These are phyloP conservation scores for Trachemys scripta DNA, from an alignment of 2,113 vertebrate genomes.

Conservation along the genomic window DNA sequence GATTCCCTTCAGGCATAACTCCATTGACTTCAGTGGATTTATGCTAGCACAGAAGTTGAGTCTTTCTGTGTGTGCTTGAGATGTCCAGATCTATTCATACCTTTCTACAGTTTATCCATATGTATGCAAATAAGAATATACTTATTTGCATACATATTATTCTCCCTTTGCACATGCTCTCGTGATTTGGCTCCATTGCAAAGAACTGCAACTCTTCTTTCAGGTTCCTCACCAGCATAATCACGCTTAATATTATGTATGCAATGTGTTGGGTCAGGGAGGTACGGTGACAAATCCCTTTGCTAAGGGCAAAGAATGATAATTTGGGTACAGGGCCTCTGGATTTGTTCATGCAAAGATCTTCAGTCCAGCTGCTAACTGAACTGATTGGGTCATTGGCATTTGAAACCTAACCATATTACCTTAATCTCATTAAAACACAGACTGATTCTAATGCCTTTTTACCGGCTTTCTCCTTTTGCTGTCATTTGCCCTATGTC, in stretches of 20 bases:
- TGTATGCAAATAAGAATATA: no score
- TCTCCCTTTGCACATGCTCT: not conserved
- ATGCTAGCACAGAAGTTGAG: not conserved
- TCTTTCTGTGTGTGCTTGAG: not conserved
- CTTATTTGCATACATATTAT: not conserved
- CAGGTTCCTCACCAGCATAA: not conserved
- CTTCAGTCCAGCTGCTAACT: slow-evolving; percentile 32
- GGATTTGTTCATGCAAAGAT: not conserved
- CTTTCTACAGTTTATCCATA: not conserved
- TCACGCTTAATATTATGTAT: accelerated
- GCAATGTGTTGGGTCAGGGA: not conserved
- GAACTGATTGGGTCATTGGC: slow-evolving; percentile 6
- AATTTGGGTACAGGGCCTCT: not conserved
- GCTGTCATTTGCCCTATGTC: not conserved
- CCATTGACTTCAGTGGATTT: not conserved
- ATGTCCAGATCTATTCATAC: not conserved
- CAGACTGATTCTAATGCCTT: not conserved
- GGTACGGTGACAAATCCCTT: not conserved
- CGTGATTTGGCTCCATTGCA: not conserved
- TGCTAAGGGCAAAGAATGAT: not conserved
- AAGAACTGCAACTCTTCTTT: not conserved
- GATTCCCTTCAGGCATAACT: not conserved
- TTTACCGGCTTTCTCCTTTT: not conserved
- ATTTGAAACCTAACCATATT: not conserved
- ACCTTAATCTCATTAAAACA: not conserved